Evolutionary conservation across 2,888 invertebrate genomes (phyloP), one percentile per base, ranked within the genome.

Genomic region (Psylliodes chrysocephalus): DNA sequence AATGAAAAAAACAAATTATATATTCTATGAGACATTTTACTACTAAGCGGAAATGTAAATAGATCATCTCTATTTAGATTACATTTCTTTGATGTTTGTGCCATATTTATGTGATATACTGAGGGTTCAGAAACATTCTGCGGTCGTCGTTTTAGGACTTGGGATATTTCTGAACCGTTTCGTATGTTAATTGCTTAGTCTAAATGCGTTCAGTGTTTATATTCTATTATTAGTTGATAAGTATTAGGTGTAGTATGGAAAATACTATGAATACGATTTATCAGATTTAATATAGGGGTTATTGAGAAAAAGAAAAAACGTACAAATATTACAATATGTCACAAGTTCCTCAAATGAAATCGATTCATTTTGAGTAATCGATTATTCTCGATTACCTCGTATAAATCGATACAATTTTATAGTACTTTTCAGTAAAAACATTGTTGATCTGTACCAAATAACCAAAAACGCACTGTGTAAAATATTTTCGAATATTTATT

Each of bases 21-120:
- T 69, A 69, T 69, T 69, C 64, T 66, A 68, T 66, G 60, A 64
- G 55, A 60, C 54, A 66, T 56, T 68, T 63, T 63, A 63, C 64
- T 65, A 66, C 59, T 54, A 38, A 40, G 40, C 38, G 14, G 35
- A 60, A 18, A 55, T 63, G 57, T 63, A 61, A 54, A 66, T 55
- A 57, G 53, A 46, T 28, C 60, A 60, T 56, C 40, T 63, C 49
- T 65, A 60, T 66, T 54, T 60, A 63, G 46, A 63, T n/a, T 65
- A 61, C 63, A 60, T 60, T 44, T 54, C 62, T 66, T 60, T 56
- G 55, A 66, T 67, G 56, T 70, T 67, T 70, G 69, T 70, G 69
- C 69, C 69, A 70, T 70, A 70, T 60, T 63, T 57, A 69, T 67
- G 56, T 61, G 51, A 64, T 52, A 60, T 60, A 51, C 60, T 15